A percentile compares a stretch with the other conserved stretches of the same genome.
These are phyloP conservation scores for Penelope pileata DNA, from an alignment of 2,113 vertebrate genomes.

Conservation along the genomic window DNA sequence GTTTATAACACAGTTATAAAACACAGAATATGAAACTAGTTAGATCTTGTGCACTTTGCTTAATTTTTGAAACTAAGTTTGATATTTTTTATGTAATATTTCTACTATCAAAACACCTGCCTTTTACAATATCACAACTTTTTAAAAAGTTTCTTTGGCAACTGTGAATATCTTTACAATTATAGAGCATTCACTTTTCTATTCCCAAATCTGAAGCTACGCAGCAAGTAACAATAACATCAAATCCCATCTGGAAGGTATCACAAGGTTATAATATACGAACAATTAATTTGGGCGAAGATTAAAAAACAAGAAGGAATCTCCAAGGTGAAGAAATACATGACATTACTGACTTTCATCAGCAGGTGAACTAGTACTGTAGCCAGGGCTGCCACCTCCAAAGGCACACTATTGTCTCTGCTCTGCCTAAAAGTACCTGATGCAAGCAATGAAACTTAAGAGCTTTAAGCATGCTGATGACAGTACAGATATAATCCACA, in stretches of 20 bases:
- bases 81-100: not conserved
- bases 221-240: not conserved
- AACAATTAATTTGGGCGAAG: not conserved
- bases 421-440: not conserved
- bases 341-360: fast-evolving
- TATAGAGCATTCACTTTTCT: not conserved
- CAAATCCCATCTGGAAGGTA: not conserved
- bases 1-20: too few relatives aligned
- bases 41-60: fast-evolving
- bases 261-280: not conserved
- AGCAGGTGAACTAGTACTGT: not conserved
- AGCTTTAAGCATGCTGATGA: not conserved
- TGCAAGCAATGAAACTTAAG: not conserved
- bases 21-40: not conserved
- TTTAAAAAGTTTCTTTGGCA: not conserved
- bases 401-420: not conserved
- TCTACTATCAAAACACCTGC: not conserved
- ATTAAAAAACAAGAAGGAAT: too few relatives aligned
- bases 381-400: not conserved
- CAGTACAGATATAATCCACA: not conserved
- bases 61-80: not conserved
- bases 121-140: not conserved
- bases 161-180: not conserved
- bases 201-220: not conserved
- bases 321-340: too few relatives aligned